These are phyloP conservation scores for Cyphomyrus discorhynchus DNA, from an alignment of 2,113 vertebrate species.

Conservation along the genomic window DNA sequence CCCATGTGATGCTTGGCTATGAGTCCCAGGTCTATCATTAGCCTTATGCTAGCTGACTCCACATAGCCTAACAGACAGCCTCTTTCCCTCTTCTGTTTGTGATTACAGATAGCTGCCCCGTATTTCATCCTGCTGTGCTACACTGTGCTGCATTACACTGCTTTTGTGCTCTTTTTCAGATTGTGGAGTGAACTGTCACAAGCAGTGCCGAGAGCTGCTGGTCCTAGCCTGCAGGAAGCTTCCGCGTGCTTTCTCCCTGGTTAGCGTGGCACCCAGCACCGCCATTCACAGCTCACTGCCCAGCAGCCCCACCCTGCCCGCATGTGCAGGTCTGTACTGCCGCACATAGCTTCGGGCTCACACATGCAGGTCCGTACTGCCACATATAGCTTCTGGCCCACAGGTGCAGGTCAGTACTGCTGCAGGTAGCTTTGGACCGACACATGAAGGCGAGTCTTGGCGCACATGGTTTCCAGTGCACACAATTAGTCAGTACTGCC, in stretches of 20 bases:
- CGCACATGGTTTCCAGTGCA: not conserved
- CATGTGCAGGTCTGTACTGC: conserved; percentile 62
- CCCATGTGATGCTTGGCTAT: not conserved
- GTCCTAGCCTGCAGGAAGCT: conserved; percentile 88
- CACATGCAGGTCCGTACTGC: not conserved
- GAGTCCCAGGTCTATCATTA: not conserved
- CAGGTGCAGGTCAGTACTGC: conserved; percentile 62
- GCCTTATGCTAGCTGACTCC: not conserved
- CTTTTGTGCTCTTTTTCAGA: conserved; percentile 59
- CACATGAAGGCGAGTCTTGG: not conserved
- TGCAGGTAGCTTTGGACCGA: not conserved
- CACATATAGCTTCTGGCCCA: conserved; percentile 40
- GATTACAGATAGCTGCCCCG: not conserved
- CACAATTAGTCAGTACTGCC: not conserved
- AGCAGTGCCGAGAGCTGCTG: conserved; percentile 89
- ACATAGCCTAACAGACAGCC: not conserved
- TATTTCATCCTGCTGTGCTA: not conserved
- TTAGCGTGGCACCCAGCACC: conserved; percentile 55
- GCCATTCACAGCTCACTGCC: conserved; percentile 76
- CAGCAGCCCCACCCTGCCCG: conserved; percentile 76
- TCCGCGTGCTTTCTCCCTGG: conserved; percentile 70
- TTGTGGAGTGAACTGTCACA: conserved; percentile 93
- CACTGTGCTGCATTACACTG: not conserved
- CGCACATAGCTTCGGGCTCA: not conserved
- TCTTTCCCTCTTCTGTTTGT: not conserved